Conservation (phyloP, 2,888 invertebrate species). For the Parnassius glacialis region DNA sequence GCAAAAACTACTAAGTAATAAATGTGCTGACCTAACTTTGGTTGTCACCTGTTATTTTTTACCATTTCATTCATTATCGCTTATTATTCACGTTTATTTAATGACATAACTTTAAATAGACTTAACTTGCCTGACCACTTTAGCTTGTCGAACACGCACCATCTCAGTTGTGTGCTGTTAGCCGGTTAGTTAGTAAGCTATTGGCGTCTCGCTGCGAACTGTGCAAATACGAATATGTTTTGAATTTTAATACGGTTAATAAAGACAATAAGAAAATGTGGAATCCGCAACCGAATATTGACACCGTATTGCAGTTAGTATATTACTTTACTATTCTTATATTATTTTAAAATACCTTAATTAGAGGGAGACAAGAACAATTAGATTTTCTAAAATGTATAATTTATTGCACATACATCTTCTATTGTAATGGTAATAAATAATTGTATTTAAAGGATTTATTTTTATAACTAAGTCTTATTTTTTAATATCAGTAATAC, state of each 20-base stretch:
- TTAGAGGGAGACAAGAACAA: too few relatives aligned
- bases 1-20: too few relatives aligned
- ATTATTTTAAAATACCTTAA: background rate
- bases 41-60: too few relatives aligned
- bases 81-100: background rate
- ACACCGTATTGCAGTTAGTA: constrained; percentile 30
- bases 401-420: too few relatives aligned
- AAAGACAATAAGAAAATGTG: constrained; percentile 26
- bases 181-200: constrained; percentile 16
- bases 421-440: too few relatives aligned
- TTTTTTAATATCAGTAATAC: too few relatives aligned
- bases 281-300: constrained; percentile 27
- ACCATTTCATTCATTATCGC: too few relatives aligned
- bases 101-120: constrained; percentile 13
- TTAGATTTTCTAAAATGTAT: too few relatives aligned
- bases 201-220: constrained; percentile 10
- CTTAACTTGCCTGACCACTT: constrained; percentile 20
- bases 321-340: constrained; percentile 6
- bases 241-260: constrained; percentile 10
- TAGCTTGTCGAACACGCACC: background rate
- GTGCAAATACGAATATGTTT: constrained; percentile 13
- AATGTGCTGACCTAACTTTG: too few relatives aligned
- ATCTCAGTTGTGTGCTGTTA: constrained; percentile 1
- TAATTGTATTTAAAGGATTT: too few relatives aligned
- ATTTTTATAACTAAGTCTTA: too few relatives aligned